Percentiles rank a stretch among this genome's conserved stretches.
Conservation (phyloP, 2,797 vertebrate species). For the Lithobates sylvaticus region DNA sequence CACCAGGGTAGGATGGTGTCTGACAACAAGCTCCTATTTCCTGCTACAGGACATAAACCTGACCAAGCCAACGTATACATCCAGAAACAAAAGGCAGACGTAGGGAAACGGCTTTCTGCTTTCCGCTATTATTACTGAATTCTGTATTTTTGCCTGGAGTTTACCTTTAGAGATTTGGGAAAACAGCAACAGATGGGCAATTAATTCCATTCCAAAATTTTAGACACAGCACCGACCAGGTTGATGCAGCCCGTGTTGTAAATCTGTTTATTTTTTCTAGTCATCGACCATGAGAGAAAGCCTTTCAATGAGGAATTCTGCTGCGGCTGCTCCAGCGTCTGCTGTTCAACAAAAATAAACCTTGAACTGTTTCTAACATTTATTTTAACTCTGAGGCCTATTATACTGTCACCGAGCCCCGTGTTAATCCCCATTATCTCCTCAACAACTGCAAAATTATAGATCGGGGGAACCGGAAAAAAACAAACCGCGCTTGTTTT, state of each 20-base stretch:
- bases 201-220: conserved; percentile 13
- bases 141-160: too few relatives aligned
- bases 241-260: not conserved
- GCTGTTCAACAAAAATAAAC: conserved; percentile 70
- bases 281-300: conserved; percentile 66
- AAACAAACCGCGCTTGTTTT: conserved; percentile 25
- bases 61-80: too few relatives aligned
- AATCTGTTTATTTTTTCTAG: conserved; percentile 45
- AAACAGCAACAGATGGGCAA: conserved; percentile 31
- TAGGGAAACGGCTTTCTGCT: too few relatives aligned
- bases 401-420: conserved; percentile 69
- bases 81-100: too few relatives aligned
- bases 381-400: conserved; percentile 61
- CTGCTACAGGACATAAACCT: too few relatives aligned
- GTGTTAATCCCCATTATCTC: conserved; percentile 69
- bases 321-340: conserved; percentile 65
- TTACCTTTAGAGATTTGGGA: not conserved
- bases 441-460: conserved; percentile 65
- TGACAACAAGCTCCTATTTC: too few relatives aligned
- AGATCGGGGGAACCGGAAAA: conserved; percentile 56
- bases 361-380: conserved; percentile 34
- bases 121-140: too few relatives aligned
- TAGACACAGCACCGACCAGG: not conserved
- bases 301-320: conserved; percentile 66
- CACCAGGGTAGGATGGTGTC: too few relatives aligned